Base-by-base conservation (phyloP, 2,797 vertebrate genomes). In the Pristis pectinata region DNA sequence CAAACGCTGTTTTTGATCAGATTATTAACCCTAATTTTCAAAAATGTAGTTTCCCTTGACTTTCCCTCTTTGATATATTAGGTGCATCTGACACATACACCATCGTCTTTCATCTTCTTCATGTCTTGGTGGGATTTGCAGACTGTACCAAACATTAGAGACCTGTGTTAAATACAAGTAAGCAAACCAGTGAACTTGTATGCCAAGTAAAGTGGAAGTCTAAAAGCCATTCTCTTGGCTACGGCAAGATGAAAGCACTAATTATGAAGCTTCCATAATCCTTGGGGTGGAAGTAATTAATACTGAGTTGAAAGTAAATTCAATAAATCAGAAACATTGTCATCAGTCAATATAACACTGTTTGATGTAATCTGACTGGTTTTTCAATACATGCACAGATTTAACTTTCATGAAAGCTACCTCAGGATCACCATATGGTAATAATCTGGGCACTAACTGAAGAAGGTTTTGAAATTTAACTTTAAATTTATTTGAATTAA, bases 211-310 rank as follows among this genome's bases (percentile, higher is more conserved):
- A 15, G n/a, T 37, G 30, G n/a, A 41, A 64, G 64, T 91, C n/a
- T 37, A 67, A 24, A 7, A 91, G n/a, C 87, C 1, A 64, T 37
- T 64, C 56, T n/a, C 56, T 89, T n/a, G 56, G n/a, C 87, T 56
- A 87, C 87, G 59, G 74, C 24, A 74, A 8, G 17, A 37, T 91
- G n/a, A 67, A 91, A 37, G n/a, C 87, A 10, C 17, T 9, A n/a
- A 91, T 44, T 37, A 67, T 41, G 27, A 67, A 91, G 37, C 59
- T 37, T 41, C 61, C 87, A 41, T 67, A 61, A 91, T 67, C 61
- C 87, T 91, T 91, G n/a, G 59, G n/a, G n/a, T 10, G n/a, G 59
- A 91, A 91, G 61, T 67, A 41, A 91, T 91, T 91, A 91, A 67
- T 67, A 41, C 87, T 22, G 24, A 41, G n/a, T 41, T 91, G 87